phyloP scores from a whole-genome alignment of 2,113 vertebrate genomes.

The Ochotona curzoniae region DNA sequence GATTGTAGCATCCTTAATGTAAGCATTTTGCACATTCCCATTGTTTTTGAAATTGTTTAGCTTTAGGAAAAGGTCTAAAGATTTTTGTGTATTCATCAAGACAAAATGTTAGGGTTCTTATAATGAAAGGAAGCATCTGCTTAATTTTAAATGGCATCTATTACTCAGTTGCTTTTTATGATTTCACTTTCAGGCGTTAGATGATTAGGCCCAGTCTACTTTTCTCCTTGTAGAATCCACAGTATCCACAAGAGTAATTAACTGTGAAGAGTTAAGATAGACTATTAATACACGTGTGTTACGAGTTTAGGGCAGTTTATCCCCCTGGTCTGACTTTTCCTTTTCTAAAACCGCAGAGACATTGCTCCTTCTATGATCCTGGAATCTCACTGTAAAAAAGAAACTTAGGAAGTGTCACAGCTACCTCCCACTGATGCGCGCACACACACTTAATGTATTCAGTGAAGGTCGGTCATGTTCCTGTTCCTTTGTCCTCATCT shows the following conservation, averaged over 20 bases:
- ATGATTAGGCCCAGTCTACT: neutral
- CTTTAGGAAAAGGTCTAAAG: constrained; percentile 20
- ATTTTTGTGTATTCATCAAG: constrained; percentile 58
- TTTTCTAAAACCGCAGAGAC: neutral
- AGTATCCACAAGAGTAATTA: neutral
- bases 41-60: constrained; percentile 28
- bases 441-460: neutral
- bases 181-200: constrained; percentile 33
- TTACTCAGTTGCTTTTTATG: neutral
- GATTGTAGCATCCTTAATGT: constrained; percentile 30
- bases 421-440: neutral
- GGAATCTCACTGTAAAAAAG: neutral
- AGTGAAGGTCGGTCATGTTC: neutral
- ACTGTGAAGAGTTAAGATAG: neutral
- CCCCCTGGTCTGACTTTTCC: neutral
- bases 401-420: neutral
- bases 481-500: neutral
- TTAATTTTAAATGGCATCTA: constrained; percentile 50
- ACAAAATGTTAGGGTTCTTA: constrained; percentile 48
- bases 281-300: neutral
- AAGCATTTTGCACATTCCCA: neutral
- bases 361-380: neutral
- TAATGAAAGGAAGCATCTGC: neutral
- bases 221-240: constrained; percentile 5
- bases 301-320: neutral